Percentiles rank a stretch among this genome's conserved stretches.
Evolutionary conservation across 2,113 vertebrate species (phyloP).

Genomic region (Sporophila hypoxantha): DNA sequence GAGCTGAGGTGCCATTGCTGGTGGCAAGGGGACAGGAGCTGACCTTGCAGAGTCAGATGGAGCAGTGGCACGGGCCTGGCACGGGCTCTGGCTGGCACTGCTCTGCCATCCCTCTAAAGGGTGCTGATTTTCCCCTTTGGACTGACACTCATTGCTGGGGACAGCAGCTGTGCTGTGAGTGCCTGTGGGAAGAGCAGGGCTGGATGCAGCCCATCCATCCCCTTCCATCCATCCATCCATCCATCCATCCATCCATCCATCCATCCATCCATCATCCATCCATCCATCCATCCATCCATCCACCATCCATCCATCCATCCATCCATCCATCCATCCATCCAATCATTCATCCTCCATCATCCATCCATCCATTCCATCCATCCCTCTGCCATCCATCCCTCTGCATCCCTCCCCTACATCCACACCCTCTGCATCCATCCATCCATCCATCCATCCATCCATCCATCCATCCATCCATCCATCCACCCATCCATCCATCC

Average conservation of each 20-base stretch:
- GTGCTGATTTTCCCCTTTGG: neutral
- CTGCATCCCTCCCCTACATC: no score
- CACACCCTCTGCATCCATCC: no score
- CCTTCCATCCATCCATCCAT: neutral
- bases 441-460: neutral
- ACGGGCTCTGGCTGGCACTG: neutral
- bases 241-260: neutral
- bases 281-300: neutral
- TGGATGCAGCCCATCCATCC: neutral
- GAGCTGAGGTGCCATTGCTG: neutral
- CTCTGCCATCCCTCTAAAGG: neutral
- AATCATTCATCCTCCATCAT: no score
- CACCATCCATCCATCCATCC: no score
- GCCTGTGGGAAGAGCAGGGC: neutral
- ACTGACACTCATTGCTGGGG: neutral
- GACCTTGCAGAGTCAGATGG: neutral
- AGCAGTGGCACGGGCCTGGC: neutral
- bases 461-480: neutral
- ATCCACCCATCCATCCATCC: neutral
- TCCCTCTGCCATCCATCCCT: no score
- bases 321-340: no score
- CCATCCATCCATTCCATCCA: no score
- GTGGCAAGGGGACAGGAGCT: neutral
- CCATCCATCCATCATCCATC: neutral
- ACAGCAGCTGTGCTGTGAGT: neutral